Conservation (phyloP, 2,797 vertebrate genomes). For the Syndactyla subalaris region DNA sequence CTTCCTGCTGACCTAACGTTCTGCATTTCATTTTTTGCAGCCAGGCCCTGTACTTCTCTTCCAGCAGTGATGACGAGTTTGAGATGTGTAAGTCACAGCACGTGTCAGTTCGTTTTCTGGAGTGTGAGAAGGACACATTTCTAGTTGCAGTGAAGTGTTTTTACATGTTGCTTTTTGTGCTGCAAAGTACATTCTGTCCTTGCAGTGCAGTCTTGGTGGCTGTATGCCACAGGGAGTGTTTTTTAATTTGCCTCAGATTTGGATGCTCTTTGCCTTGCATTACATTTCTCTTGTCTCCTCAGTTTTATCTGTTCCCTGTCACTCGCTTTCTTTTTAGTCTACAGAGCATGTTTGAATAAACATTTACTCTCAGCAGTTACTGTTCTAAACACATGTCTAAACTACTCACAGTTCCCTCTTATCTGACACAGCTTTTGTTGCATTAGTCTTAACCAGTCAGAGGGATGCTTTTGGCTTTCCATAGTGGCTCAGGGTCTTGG, state of each 20-base stretch:
- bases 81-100: constrained; percentile 78
- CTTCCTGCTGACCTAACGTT: neutral
- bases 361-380: neutral
- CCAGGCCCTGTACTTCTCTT: constrained; percentile 52
- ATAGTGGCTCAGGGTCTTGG: neutral
- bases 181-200: neutral
- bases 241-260: neutral
- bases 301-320: neutral
- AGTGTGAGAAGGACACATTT: accelerated
- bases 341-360: neutral
- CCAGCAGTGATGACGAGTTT: constrained; percentile 82
- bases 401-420: neutral
- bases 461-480: neutral
- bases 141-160: neutral
- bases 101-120: neutral
- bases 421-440: neutral
- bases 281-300: neutral
- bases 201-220: neutral
- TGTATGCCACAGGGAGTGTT: neutral
- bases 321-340: neutral
- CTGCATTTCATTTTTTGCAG: constrained; percentile 27
- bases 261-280: neutral
- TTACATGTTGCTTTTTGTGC: accelerated
- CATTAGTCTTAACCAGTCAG: neutral
- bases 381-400: neutral